Evolutionary conservation across 2,888 invertebrate genomes (phyloP).

Genomic region (Diarsia brunnea): DNA sequence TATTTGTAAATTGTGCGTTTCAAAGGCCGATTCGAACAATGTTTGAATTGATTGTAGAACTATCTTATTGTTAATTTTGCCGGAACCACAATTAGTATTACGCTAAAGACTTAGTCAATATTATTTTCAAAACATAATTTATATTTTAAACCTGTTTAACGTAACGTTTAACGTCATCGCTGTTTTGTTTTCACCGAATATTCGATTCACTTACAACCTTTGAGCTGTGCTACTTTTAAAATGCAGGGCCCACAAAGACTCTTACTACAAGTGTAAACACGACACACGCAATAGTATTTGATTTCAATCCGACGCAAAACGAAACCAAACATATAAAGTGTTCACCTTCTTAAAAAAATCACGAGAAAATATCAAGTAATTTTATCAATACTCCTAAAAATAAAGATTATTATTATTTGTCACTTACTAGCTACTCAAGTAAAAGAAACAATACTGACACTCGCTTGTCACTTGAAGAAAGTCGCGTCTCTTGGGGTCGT

Average conservation of each 20-base stretch:
- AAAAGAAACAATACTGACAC: background rate
- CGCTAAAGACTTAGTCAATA: background rate
- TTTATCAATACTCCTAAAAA: slow-evolving; percentile 32
- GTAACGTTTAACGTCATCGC: background rate
- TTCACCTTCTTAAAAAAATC: slow-evolving; percentile 26
- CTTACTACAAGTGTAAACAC: background rate
- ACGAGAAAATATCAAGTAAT: slow-evolving; percentile 17
- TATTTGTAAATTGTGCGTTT: background rate
- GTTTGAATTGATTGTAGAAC: background rate
- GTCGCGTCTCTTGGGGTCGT: background rate
- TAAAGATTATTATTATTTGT: too few relatives aligned
- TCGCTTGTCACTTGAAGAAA: background rate
- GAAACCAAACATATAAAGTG: background rate
- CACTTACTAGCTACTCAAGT: too few relatives aligned
- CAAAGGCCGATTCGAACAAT: background rate
- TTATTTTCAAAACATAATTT: background rate
- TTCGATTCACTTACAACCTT: background rate
- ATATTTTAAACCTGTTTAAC: background rate
- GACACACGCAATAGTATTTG: background rate
- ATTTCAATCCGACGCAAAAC: background rate
- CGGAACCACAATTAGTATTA: background rate
- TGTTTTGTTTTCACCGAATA: background rate
- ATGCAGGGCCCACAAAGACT: background rate
- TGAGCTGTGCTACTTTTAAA: background rate
- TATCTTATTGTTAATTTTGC: background rate